Base-by-base conservation (phyloP, 2,113 vertebrate species). In the Eclectus roratus region DNA sequence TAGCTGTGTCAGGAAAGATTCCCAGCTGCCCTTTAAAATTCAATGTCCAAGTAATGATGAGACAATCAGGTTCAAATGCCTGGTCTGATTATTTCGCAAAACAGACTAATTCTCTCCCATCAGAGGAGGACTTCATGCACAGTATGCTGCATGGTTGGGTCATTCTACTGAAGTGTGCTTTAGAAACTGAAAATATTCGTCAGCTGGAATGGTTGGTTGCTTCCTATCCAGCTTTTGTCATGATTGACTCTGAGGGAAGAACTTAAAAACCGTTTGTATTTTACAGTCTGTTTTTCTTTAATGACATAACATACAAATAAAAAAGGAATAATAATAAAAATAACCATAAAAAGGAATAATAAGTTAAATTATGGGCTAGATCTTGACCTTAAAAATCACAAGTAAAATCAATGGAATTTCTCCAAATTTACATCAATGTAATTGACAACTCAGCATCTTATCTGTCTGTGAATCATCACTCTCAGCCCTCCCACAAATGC, bases 391-490 rank as follows among this genome's bases (percentile, higher is more conserved):
- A 61, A 91, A 39, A 21, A 49, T 1, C 8, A 80, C 6, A 11
- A 60, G 21, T 46, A 76, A 91, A 91, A 85, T 53, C 87, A 33
- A 44, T 50, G 69, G 4, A 63, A 65, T 91, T 89, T 88, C 15
- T 81, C 19, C 31, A 87, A 41, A 93, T 83, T 82, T 89, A 35
- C 35, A 72, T 2, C 0, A 63, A 39, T 44, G 2, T 49, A 81
- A 49, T 33, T 37, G 41, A n/a, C 49, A 88, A 46, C 1, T 18
- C 19, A 76, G 21, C 6, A 11, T 80, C 55, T 88, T 78, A 90
- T 91, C 79, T 97, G 53, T 81, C 72, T 78, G 60, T 81, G 66
- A 94, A 82, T 92, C 89, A 86, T 66, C 80, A 63, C 33, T 80
- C 55, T 73, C 58, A 96, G 85, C 76, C 80, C 37, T 72, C 92